Evolutionary conservation across 2,113 vertebrate genomes (phyloP).

Genomic region (Menidia beryllina): DNA sequence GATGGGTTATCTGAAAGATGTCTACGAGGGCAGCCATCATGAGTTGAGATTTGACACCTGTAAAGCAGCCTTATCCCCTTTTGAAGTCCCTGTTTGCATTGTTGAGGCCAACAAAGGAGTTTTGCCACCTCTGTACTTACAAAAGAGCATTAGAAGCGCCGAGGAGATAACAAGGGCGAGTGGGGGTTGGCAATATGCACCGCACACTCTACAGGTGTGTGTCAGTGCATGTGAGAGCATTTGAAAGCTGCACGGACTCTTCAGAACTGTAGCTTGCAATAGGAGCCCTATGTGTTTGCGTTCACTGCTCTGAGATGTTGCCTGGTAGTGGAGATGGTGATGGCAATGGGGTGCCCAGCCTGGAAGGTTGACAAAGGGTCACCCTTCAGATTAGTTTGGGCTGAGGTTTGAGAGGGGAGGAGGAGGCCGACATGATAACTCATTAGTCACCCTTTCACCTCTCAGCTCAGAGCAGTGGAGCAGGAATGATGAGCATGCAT

Average conservation of each 20-base stretch:
- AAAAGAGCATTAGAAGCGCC: conserved; percentile 68
- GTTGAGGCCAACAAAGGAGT: conserved; percentile 78
- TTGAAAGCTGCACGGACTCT: not conserved
- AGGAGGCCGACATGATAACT: conserved; percentile 59
- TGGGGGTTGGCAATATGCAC: conserved; percentile 15
- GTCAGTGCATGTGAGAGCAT: conserved; percentile 14
- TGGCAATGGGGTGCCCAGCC: conserved; percentile 18
- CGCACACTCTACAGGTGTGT: conserved; percentile 30
- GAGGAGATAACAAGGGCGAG: conserved; percentile 40
- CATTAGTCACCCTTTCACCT: conserved; percentile 76
- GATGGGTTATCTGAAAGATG: conserved; percentile 62
- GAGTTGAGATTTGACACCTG: conserved; percentile 73
- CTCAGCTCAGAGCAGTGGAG: conserved; percentile 45
- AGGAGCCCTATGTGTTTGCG: conserved; percentile 11
- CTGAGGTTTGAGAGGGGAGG: conserved; percentile 31
- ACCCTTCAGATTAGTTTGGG: conserved; percentile 51
- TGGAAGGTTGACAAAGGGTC: conserved; percentile 62
- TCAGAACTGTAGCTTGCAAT: conserved; percentile 2
- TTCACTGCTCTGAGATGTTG: conserved; percentile 37
- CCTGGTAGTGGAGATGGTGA: conserved; percentile 5
- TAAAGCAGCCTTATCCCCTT: conserved; percentile 71
- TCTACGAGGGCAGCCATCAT: conserved; percentile 54
- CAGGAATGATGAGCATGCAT: conserved; percentile 46
- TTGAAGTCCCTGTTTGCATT: conserved; percentile 83
- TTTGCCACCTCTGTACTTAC: conserved; percentile 76